Conservation (phyloP, 2,797 vertebrate genomes). For the Zenarchopterus dispar region DNA sequence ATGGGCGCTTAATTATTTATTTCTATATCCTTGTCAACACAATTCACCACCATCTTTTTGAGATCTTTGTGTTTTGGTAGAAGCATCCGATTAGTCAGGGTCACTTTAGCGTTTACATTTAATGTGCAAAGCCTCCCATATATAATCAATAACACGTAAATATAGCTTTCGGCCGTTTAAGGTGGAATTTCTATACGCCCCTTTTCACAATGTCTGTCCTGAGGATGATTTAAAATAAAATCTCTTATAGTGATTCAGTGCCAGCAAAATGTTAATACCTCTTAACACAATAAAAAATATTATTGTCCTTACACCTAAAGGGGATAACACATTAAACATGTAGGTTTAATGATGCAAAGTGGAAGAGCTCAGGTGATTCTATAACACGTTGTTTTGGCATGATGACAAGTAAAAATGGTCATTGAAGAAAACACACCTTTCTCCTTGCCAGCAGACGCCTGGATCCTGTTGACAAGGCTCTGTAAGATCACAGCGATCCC, state of each 20-base stretch:
- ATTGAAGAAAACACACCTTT: slow-evolving; percentile 51
- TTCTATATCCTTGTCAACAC: slow-evolving; percentile 76
- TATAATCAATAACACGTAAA: slow-evolving; percentile 45
- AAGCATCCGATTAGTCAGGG: slow-evolving; percentile 31
- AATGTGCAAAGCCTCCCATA: slow-evolving; percentile 28
- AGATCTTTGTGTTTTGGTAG: slow-evolving; percentile 26
- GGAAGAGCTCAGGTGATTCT: slow-evolving; percentile 27
- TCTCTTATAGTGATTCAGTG: slow-evolving; percentile 24
- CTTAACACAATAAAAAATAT: slow-evolving; percentile 7
- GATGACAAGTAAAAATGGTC: slow-evolving; percentile 47
- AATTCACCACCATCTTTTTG: slow-evolving; percentile 49
- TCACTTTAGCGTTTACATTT: slow-evolving; percentile 30
- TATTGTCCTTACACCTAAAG: slow-evolving; percentile 10
- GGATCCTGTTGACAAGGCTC: slow-evolving; percentile 40
- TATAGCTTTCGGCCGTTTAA: slow-evolving; percentile 20
- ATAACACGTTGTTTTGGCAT: slow-evolving; percentile 43
- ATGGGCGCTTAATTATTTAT: slow-evolving; percentile 81
- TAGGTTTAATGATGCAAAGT: slow-evolving; percentile 34
- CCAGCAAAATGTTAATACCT: slow-evolving; percentile 22
- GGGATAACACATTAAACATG: slow-evolving; percentile 39
- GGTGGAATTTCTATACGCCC: slow-evolving; percentile 58
- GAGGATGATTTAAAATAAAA: slow-evolving; percentile 35
- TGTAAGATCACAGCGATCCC: slow-evolving; percentile 45
- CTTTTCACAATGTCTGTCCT: slow-evolving; percentile 57
- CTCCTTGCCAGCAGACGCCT: slow-evolving; percentile 40